Conservation (phyloP, 2,113 vertebrate species). For the Hippocampus zosterae region DNA sequence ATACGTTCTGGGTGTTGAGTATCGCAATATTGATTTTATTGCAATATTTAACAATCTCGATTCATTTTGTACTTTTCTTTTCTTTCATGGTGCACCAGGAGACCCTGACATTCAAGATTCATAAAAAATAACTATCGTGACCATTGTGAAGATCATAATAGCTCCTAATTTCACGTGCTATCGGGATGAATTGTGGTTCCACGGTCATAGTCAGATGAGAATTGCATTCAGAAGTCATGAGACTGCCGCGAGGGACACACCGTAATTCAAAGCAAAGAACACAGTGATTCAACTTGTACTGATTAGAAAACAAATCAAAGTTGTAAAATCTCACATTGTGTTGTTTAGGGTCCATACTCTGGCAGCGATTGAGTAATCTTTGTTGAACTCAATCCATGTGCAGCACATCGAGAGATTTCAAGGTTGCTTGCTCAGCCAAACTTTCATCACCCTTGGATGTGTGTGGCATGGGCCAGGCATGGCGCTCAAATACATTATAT, state of each 20-base stretch:
- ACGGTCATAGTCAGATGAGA: neutral
- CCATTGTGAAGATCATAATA: neutral
- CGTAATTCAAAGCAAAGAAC: neutral
- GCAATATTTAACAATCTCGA: no score
- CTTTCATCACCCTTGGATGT: slow-evolving; percentile 49
- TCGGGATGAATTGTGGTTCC: no score
- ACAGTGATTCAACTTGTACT: neutral
- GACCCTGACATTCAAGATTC: neutral
- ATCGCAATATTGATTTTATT: no score
- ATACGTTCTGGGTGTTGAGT: no score
- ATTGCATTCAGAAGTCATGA: neutral
- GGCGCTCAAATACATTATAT: slow-evolving; percentile 48
- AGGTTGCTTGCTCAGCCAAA: slow-evolving; percentile 39
- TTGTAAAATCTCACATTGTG: slow-evolving; percentile 1
- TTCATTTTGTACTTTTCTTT: no score
- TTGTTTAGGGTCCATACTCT: neutral
- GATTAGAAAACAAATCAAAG: neutral
- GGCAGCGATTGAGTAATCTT: slow-evolving; percentile 22
- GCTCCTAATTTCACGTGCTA: neutral
- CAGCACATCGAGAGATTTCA: slow-evolving; percentile 40
- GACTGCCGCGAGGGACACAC: no score
- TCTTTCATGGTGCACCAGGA: neutral
- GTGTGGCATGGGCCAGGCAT: slow-evolving; percentile 43
- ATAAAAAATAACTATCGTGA: neutral
- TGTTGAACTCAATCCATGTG: slow-evolving; percentile 37